phyloP scores from a whole-genome alignment of 2,888 invertebrate genomes.

The Cyclophora punctaria region DNA sequence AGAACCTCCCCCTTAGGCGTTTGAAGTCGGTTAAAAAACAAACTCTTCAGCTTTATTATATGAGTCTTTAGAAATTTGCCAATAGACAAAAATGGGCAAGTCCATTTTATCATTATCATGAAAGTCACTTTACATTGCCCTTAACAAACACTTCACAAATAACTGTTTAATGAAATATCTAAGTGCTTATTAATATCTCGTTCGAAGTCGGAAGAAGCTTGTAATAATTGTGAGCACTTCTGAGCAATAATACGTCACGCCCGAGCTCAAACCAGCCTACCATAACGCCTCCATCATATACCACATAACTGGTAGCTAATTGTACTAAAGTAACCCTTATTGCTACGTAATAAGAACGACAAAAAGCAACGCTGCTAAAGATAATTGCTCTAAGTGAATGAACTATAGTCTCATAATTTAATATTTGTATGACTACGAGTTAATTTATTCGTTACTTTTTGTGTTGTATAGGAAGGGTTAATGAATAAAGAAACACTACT shows the following conservation, averaged over 20 bases:
- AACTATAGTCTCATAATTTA: slow-evolving; percentile 43
- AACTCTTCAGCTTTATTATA: too few relatives aligned
- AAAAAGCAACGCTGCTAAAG: slow-evolving; percentile 24
- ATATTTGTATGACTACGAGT: slow-evolving; percentile 38
- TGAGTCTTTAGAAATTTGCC: too few relatives aligned
- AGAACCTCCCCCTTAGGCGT: too few relatives aligned
- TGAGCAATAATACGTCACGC: slow-evolving; percentile 51
- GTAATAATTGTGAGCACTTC: slow-evolving; percentile 28
- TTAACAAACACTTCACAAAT: not conserved
- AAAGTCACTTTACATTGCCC: too few relatives aligned
- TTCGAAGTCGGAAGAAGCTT: slow-evolving; percentile 47
- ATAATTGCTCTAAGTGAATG: slow-evolving; percentile 65
- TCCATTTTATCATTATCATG: too few relatives aligned
- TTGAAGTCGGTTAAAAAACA: too few relatives aligned
- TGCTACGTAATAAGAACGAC: slow-evolving; percentile 17
- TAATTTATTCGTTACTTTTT: slow-evolving; percentile 25
- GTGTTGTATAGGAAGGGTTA: too few relatives aligned
- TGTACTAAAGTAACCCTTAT: slow-evolving; percentile 25
- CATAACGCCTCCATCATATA: slow-evolving; percentile 60
- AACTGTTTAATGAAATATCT: slow-evolving; percentile 12
- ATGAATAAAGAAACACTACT: slow-evolving; percentile 22
- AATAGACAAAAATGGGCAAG: too few relatives aligned
- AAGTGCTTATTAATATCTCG: slow-evolving; percentile 32
- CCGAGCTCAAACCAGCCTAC: slow-evolving; percentile 55
- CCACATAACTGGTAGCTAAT: slow-evolving; percentile 24